phyloP scores from a whole-genome alignment of 2,888 invertebrate genomes.

The Sphaeridia pumilis region DNA sequence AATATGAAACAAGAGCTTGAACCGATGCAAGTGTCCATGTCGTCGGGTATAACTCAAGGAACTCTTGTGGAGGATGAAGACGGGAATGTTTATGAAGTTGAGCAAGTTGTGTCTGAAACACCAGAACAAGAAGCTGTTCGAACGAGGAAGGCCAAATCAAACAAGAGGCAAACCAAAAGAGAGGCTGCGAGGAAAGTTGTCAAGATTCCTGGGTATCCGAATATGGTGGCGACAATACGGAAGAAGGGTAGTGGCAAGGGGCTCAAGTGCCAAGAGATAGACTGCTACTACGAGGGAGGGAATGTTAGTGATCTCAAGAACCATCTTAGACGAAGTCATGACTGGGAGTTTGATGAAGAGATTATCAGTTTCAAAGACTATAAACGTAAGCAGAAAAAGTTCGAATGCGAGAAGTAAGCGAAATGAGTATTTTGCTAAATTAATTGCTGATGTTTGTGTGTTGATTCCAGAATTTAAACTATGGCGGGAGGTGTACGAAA shows the following conservation, averaged over 20 bases:
- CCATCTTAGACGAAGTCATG: slow-evolving; percentile 22
- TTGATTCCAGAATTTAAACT: slow-evolving; percentile 25
- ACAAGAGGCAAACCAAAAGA: neutral
- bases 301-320: slow-evolving; percentile 31
- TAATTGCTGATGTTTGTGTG: neutral
- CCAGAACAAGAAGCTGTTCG: neutral
- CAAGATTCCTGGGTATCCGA: neutral
- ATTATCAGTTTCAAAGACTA: slow-evolving; percentile 16
- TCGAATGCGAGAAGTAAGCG: neutral
- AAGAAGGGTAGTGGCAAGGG: slow-evolving; percentile 18
- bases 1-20: neutral
- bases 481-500: slow-evolving; percentile 31
- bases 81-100: slow-evolving; percentile 15
- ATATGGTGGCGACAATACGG: neutral
- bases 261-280: slow-evolving; percentile 28
- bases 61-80: slow-evolving; percentile 14
- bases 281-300: slow-evolving; percentile 18
- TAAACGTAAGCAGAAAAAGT: slow-evolving; percentile 14
- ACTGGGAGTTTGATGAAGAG: slow-evolving; percentile 26
- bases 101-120: neutral
- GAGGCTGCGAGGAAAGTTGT: neutral
- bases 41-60: no score
- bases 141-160: no score
- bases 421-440: neutral
- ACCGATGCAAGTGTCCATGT: no score